phyloP scores from a whole-genome alignment of 2,113 vertebrate species.

The Megaleporinus macrocephalus region DNA sequence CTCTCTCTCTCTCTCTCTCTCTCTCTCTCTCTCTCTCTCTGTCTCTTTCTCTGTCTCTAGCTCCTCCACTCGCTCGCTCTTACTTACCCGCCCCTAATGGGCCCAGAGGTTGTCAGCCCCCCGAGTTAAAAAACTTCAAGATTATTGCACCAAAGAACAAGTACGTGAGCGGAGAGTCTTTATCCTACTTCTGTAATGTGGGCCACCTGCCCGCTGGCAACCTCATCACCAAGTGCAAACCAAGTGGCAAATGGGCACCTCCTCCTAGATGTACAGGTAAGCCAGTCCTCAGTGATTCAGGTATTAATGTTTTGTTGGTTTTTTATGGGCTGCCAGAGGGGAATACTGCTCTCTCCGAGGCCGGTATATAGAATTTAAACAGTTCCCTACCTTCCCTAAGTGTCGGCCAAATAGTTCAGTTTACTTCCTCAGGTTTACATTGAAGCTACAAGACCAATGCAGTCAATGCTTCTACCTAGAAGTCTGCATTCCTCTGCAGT shows the following conservation, averaged over 20 bases:
- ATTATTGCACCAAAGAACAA: neutral
- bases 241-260: neutral
- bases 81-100: too few relatives aligned
- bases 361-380: too few relatives aligned
- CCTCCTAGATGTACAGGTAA: neutral
- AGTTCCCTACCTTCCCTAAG: too few relatives aligned
- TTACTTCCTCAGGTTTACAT: too few relatives aligned
- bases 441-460: too few relatives aligned
- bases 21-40: neutral
- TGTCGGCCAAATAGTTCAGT: too few relatives aligned
- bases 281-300: neutral
- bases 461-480: too few relatives aligned
- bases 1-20: neutral
- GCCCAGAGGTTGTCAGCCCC: neutral
- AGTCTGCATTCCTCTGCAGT: too few relatives aligned
- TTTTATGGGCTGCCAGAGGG: neutral
- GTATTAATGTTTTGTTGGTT: neutral
- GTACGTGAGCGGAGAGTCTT: conserved; percentile 7
- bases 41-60: neutral
- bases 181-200: conserved; percentile 3
- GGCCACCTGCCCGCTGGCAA: neutral
- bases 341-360: too few relatives aligned
- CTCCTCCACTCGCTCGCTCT: neutral
- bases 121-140: neutral
- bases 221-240: neutral